Base-by-base conservation (phyloP, 2,797 vertebrate species). In the Phoebastria nigripes region DNA sequence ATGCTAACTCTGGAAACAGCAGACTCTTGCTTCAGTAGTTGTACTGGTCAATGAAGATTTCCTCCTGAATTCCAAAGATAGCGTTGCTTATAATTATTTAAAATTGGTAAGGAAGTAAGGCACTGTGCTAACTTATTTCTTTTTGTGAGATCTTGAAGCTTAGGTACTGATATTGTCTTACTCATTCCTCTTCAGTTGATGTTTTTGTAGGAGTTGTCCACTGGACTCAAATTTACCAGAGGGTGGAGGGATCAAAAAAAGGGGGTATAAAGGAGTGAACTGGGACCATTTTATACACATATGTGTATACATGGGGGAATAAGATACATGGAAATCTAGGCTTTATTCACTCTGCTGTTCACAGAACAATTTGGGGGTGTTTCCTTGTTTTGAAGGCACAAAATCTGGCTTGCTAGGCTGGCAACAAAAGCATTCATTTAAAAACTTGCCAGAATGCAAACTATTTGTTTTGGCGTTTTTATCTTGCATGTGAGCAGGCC, bases 381-480 rank as follows among this genome's bases (percentile, higher is more conserved):
- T 62, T 62, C 20, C 25, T 66, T 42, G 20, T 78, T 89, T 90
- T 76, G n/a, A 83, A 78, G 25, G 72, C 46, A 56, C 6, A 79
- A 59, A 62, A 58, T 85, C 76, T 93, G 74, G 14, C 71, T 93
- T 69, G 70, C 17, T 74, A 52, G 35, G 37, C 81, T 93, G 70
- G 67, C 33, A 95, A 73, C 69, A 87, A 80, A 97, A 87, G 49
- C 41, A 77, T 79, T 85, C 35, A 28, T 77, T 94, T 35, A 65
- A 73, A 92, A 66, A 7, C 39, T 70, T 49, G 46, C 59, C 80
- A 90, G 91, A 82, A 93, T n/a, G 65, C 80, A 81, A 58, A 89
- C 69, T 82, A 15, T 84, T 92, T 89, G 89, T 56, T 69, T 16
- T 65, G 73, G 61, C 55, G 55, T 92, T 94, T 97, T 96, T 90